These are phyloP conservation scores for Dendrolimus houi DNA, from an alignment of 2,888 invertebrate species.

Conservation along the genomic window DNA sequence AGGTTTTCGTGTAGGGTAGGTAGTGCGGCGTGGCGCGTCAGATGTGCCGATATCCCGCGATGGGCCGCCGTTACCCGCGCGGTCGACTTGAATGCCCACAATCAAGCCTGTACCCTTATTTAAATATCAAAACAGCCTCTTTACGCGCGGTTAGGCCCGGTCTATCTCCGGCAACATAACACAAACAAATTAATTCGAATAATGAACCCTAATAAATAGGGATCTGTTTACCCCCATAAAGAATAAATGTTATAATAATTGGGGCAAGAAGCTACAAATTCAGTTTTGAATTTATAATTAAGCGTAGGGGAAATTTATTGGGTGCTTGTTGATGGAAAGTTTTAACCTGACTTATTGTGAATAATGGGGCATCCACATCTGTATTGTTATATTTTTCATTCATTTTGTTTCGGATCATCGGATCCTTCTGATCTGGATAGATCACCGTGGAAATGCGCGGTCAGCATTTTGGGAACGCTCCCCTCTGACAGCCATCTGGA, in stretches of 20 bases:
- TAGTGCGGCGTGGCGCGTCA: not conserved
- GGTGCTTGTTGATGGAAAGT: constrained; percentile 8
- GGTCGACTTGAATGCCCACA: constrained; percentile 49
- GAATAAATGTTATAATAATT: constrained; percentile 74
- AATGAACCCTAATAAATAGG: constrained; percentile 74
- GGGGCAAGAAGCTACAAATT: constrained; percentile 63
- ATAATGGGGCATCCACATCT: too few species aligned
- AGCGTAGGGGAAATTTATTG: constrained; percentile 66
- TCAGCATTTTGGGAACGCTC: too few species aligned
- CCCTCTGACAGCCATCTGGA: too few species aligned
- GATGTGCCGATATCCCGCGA: not conserved
- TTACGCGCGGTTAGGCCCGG: constrained; percentile 48
- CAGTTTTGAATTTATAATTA: constrained; percentile 62
- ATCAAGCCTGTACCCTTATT: constrained; percentile 66
- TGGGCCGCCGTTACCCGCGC: constrained; percentile 17
- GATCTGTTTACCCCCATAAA: constrained; percentile 70
- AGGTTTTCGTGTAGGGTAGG: too few species aligned
- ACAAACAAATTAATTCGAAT: constrained; percentile 75
- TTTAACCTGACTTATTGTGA: not conserved
- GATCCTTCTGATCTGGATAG: too few species aligned
- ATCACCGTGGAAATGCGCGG: too few species aligned
- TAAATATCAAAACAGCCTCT: constrained; percentile 70
- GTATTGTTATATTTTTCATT: too few species aligned
- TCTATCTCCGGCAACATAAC: constrained; percentile 60
- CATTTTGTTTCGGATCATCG: too few species aligned